phyloP scores from a whole-genome alignment of 2,113 vertebrate species.

The Ptilonorhynchus violaceus region DNA sequence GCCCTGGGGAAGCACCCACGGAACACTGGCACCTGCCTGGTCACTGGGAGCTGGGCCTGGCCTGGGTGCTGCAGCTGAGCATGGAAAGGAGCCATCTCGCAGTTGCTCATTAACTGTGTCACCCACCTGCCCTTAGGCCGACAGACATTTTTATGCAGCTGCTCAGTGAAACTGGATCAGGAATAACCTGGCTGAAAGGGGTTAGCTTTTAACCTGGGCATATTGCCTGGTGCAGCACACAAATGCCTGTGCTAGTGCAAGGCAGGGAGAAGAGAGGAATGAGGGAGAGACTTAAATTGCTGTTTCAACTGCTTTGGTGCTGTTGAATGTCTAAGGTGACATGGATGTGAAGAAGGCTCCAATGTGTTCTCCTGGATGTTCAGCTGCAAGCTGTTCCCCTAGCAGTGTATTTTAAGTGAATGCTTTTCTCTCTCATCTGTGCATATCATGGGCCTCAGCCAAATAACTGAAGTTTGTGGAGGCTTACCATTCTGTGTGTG shows the following conservation, averaged over 20 bases:
- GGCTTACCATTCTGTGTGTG: neutral
- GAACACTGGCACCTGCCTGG: neutral
- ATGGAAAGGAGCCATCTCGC: fast-evolving
- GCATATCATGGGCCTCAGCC: neutral
- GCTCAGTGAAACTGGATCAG: neutral
- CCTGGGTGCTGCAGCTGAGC: neutral
- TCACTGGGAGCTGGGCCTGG: fast-evolving
- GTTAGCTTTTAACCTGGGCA: conserved; percentile 1
- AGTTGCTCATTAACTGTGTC: conserved; percentile 10
- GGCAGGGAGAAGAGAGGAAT: neutral
- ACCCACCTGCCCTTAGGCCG: neutral
- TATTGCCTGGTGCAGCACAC: neutral
- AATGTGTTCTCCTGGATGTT: fast-evolving
- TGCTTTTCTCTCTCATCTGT: neutral
- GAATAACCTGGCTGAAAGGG: neutral
- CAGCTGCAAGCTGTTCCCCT: neutral
- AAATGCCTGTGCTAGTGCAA: neutral
- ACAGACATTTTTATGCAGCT: neutral
- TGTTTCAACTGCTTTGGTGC: neutral
- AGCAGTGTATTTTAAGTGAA: neutral
- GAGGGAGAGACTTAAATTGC: neutral
- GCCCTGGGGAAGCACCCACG: fast-evolving
- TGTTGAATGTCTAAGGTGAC: neutral
- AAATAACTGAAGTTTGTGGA: neutral
- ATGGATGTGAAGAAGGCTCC: neutral